Conservation (phyloP, 2,797 vertebrate genomes). For the Acanthornis magna region DNA sequence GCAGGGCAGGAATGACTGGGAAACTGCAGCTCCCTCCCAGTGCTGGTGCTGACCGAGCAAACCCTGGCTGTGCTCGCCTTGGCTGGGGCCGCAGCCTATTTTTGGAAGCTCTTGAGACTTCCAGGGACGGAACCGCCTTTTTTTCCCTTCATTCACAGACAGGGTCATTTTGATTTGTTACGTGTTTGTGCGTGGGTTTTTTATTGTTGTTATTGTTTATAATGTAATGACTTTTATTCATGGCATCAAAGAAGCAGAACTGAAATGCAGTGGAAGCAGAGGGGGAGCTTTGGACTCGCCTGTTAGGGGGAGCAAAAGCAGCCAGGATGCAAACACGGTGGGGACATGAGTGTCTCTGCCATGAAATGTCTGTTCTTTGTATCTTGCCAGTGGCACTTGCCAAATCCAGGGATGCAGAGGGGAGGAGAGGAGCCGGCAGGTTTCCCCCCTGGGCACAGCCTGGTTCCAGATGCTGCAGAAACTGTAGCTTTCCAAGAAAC, state of each 20-base stretch:
- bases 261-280: accelerated
- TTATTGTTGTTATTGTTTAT: not conserved
- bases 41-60: not conserved
- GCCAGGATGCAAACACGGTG: not conserved
- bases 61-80: not conserved
- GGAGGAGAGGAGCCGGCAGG: not conserved
- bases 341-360: not conserved
- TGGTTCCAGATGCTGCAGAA: not conserved
- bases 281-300: not conserved
- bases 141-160: slow-evolving; percentile 42
- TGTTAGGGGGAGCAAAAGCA: not conserved
- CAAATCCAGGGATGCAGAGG: not conserved
- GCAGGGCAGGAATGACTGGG: not conserved
- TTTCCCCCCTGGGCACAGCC: not conserved
- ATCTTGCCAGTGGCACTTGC: not conserved
- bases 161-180: not conserved
- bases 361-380: not conserved
- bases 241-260: not conserved
- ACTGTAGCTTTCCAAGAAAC: not conserved
- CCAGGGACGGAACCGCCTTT: not conserved
- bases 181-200: accelerated
- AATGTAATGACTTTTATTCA: not conserved
- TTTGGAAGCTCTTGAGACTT: slow-evolving; percentile 46
- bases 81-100: not conserved
- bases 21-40: not conserved